Evolutionary conservation across 2,113 vertebrate genomes (phyloP).

Genomic region (Platanista minor): DNA sequence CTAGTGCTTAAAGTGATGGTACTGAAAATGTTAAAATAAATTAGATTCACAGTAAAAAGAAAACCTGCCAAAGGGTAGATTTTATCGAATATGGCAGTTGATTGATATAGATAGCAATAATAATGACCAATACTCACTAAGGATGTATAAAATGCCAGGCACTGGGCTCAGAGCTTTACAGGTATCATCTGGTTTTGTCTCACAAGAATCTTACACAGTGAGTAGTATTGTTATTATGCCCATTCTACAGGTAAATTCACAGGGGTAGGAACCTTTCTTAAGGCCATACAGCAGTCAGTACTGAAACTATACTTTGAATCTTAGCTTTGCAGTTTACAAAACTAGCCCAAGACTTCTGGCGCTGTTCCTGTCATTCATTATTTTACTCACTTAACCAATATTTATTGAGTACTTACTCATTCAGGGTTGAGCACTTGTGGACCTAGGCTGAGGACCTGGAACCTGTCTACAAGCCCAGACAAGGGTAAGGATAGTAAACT

Average conservation of each 20-base stretch:
- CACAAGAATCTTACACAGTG: not conserved
- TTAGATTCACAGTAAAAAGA: not conserved
- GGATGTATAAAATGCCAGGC: not conserved
- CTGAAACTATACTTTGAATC: not conserved
- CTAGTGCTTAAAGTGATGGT: not conserved
- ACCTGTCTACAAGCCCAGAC: not conserved
- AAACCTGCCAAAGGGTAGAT: not conserved
- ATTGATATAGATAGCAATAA: not conserved
- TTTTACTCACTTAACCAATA: not conserved
- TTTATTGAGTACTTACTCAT: not conserved
- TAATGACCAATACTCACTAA: not conserved
- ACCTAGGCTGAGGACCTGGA: not conserved
- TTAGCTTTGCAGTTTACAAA: not conserved
- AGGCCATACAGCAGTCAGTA: not conserved
- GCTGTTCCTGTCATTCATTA: not conserved
- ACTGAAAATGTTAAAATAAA: not conserved
- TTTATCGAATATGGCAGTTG: not conserved
- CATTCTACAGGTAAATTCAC: not conserved
- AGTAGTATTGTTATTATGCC: not conserved
- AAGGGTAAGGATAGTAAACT: not conserved
- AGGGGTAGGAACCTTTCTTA: not conserved
- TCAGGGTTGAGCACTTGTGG: not conserved
- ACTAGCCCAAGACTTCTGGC: not conserved
- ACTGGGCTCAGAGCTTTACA: not conserved
- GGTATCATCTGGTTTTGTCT: not conserved